A percentile compares a stretch with the other conserved stretches of the same genome.
These are phyloP conservation scores for Oceanites oceanicus DNA, from an alignment of 2,113 vertebrate species.

Conservation along the genomic window DNA sequence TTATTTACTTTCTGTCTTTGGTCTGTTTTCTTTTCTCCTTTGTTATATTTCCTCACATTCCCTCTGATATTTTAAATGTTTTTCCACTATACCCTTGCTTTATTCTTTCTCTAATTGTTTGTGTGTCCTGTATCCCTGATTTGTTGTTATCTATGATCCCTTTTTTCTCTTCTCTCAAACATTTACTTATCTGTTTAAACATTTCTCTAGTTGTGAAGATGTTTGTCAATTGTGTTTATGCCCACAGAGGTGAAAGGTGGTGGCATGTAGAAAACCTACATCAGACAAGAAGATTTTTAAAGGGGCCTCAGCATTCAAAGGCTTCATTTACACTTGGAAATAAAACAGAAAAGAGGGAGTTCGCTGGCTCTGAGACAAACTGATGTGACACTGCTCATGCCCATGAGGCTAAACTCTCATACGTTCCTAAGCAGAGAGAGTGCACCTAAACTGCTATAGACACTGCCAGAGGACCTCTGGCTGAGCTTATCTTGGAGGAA, in stretches of 20 bases:
- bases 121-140: background rate
- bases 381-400: background rate
- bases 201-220: background rate
- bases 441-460: background rate
- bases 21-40: background rate
- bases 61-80: background rate
- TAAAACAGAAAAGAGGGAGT: background rate
- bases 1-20: background rate
- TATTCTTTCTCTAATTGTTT: background rate
- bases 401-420: background rate
- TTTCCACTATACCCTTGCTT: background rate
- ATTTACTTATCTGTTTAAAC: background rate
- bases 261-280: background rate
- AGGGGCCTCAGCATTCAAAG: background rate
- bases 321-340: background rate
- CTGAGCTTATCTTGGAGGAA: background rate
- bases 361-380: background rate
- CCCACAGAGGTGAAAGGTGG: too few species aligned
- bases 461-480: background rate
- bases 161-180: background rate
- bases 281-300: background rate
- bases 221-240: background rate
- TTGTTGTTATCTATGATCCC: background rate
- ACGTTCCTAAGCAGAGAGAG: background rate
- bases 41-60: background rate